Evolutionary conservation across 2,113 vertebrate genomes (phyloP), one percentile per base, ranked within the genome.

Genomic region (Hippocampus guttulatus): DNA sequence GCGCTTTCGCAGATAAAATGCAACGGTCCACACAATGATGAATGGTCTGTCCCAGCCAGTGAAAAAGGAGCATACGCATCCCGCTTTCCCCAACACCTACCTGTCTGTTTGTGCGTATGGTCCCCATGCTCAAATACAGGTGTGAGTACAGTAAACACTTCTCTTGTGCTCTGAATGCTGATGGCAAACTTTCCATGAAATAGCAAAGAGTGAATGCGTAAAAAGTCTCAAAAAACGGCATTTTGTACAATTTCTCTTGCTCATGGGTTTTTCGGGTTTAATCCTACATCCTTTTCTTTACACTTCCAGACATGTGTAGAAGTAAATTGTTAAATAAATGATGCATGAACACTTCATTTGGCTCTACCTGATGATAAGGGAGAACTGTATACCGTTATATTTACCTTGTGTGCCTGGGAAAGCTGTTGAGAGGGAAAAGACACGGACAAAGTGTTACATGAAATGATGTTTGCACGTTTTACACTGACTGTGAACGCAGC

Each of bases 331-430:
- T 63, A 25, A 63, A 71, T 30, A 52, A 25, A 52, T 60, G 0
- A 9, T 52, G 23, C 14, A 18, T 18, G 4, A 68, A 64, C 33
- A 74, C 74, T 82, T 83, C 82, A 85, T 84, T 71, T 68, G 74
- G 71, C 63, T 88, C 78, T 23, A 68, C 0, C 16, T 67, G 27
- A 60, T 38, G 27, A 90, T 90, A 38, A 47, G 78, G 33, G 80
- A 25, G 14, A 33, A 41, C 23, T 45, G 14, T 38, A 38, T 30
- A 6, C 5, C 33, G 33, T 38, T 38, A 67, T 76, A 73, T 92
- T 97, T 95, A 97, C 95, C 95, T 97, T 96, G 88, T 96, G 92
- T 88, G 96, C 96, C 94, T 96, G 96, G 80, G 96, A 95, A 85
- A 99, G 96, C 96, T 99, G 92, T 82, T 89, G 91, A 85, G 68